A percentile compares a stretch with the other conserved stretches of the same genome.
Conservation (phyloP, 2,113 vertebrate genomes). For the Desmodus rotundus region DNA sequence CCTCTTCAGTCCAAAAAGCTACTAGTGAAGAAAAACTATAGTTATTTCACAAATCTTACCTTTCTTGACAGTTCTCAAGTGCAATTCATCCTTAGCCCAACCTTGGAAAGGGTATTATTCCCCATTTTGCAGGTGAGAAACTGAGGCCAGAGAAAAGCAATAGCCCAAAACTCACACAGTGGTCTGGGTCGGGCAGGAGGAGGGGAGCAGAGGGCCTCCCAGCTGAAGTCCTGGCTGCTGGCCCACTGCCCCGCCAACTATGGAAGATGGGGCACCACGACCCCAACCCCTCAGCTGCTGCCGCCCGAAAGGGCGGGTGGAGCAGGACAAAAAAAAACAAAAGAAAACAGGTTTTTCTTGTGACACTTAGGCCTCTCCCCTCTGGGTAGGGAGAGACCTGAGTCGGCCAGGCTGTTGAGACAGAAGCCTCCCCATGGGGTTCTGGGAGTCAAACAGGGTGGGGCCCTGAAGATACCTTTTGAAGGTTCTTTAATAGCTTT, state of each 20-base stretch:
- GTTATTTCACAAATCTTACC: not conserved
- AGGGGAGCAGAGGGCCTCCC: not conserved
- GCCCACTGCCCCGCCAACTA: not conserved
- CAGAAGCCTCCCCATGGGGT: not conserved
- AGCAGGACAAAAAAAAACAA: too few species aligned
- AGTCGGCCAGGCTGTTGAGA: not conserved
- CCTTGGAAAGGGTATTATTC: not conserved
- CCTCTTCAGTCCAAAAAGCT: not conserved
- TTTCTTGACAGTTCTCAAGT: not conserved
- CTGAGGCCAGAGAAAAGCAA: not conserved
- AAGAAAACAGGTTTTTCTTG: not conserved
- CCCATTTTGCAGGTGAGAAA: not conserved
- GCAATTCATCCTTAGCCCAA: not conserved
- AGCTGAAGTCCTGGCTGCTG: not conserved
- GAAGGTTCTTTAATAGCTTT: not conserved
- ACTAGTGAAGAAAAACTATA: not conserved
- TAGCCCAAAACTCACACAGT: not conserved
- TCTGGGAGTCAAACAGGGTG: not conserved
- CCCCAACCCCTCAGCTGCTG: too few species aligned
- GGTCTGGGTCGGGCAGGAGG: not conserved
- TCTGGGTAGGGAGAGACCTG: not conserved
- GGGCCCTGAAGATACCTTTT: not conserved
- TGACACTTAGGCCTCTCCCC: fast-evolving
- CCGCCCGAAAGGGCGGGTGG: not conserved
- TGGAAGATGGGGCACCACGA: not conserved